Conservation (phyloP, 2,888 invertebrate genomes). For the Norana najaformis region DNA sequence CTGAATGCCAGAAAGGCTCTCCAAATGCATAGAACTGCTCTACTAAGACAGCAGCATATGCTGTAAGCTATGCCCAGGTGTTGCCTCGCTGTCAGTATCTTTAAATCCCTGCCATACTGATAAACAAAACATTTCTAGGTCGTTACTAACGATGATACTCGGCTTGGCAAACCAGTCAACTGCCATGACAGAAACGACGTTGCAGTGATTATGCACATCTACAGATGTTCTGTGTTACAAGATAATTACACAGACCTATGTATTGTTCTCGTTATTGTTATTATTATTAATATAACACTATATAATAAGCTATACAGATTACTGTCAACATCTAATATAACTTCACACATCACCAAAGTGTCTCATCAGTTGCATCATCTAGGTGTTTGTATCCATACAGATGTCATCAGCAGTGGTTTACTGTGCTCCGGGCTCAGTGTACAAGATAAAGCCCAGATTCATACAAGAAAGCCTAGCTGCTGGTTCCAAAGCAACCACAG, state of each 20-base stretch:
- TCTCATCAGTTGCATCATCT: not conserved
- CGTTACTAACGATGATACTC: not conserved
- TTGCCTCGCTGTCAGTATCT: not conserved
- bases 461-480: not conserved
- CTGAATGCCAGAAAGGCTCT: not conserved
- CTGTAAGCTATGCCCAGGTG: not conserved
- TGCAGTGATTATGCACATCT: not conserved
- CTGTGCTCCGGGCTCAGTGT: not conserved
- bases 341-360: not conserved
- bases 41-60: not conserved
- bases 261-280: not conserved
- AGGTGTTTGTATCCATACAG: not conserved
- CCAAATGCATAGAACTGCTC: not conserved
- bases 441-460: not conserved
- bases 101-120: not conserved
- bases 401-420: not conserved
- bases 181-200: not conserved
- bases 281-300: not conserved
- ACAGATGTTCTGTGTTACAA: not conserved
- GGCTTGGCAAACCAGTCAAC: not conserved
- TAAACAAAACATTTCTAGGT: not conserved
- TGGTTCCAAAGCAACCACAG: not conserved
- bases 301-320: slow-evolving; percentile 5
- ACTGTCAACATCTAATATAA: not conserved
- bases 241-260: not conserved